Conservation (phyloP, 2,797 vertebrate species). For the Scleropages formosus region DNA sequence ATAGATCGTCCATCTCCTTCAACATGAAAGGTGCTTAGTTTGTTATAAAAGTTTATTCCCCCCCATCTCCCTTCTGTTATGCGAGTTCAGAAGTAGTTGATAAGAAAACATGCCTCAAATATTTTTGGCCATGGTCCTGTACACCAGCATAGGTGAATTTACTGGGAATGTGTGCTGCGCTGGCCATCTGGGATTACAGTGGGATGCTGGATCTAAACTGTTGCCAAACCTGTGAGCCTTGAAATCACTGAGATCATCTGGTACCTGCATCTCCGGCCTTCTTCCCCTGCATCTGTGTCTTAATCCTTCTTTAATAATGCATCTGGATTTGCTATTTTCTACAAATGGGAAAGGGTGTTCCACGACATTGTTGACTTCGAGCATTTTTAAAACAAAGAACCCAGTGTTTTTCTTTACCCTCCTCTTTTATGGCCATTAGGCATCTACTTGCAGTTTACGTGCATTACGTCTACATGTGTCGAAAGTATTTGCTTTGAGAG, state of each 20-base stretch:
- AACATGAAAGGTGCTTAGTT: background rate
- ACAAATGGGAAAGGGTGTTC: too few species aligned
- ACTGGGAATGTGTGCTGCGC: too few species aligned
- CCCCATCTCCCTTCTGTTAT: too few species aligned
- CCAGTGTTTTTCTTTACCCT: background rate
- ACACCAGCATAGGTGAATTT: too few species aligned
- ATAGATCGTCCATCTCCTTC: background rate
- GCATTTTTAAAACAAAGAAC: too few species aligned
- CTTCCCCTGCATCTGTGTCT: background rate
- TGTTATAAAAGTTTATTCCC: background rate
- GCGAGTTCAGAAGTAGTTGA: background rate
- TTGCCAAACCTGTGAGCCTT: background rate
- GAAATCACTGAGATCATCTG: background rate
- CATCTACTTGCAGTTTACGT: background rate
- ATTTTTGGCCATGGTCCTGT: too few species aligned
- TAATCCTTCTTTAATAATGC: background rate
- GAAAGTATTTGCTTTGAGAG: too few species aligned
- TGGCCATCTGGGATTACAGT: too few species aligned
- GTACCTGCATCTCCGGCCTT: background rate
- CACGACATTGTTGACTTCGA: too few species aligned
- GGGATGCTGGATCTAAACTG: background rate
- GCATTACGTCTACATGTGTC: background rate
- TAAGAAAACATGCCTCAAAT: too few species aligned
- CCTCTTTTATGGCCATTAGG: background rate
- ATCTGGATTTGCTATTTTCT: background rate